Evolutionary conservation across 2,888 invertebrate genomes (phyloP).

Genomic region (Athrips mouffetella): DNA sequence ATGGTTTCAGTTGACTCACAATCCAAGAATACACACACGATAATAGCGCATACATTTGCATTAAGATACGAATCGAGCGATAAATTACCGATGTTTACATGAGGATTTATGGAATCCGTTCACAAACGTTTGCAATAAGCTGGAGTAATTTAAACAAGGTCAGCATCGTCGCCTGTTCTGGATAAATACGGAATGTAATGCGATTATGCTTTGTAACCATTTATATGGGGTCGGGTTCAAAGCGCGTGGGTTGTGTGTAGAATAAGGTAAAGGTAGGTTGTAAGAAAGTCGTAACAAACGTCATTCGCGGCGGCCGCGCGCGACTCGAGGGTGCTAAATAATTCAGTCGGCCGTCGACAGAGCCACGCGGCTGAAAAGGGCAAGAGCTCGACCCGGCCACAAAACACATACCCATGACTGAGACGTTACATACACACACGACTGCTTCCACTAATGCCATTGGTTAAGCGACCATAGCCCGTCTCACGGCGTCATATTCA

Average conservation of each 20-base stretch:
- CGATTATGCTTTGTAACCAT: background rate
- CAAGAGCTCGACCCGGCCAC: slow-evolving; percentile 39
- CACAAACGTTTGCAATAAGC: slow-evolving; percentile 2
- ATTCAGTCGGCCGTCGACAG: slow-evolving; percentile 54
- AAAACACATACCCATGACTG: slow-evolving; percentile 37
- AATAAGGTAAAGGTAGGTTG: slow-evolving; percentile 22
- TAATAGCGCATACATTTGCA: background rate
- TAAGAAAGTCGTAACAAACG: slow-evolving; percentile 38
- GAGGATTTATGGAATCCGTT: background rate
- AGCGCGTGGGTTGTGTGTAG: background rate
- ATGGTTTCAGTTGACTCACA: background rate
- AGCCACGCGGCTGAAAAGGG: slow-evolving; percentile 57
- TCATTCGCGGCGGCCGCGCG: slow-evolving; percentile 39
- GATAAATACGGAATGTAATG: background rate
- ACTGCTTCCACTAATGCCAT: background rate
- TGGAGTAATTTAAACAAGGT: background rate
- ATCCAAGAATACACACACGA: background rate
- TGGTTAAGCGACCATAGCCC: background rate
- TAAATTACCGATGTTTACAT: slow-evolving; percentile 1
- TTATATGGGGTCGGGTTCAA: background rate
- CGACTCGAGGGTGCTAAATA: slow-evolving; percentile 48
- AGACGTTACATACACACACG: slow-evolving; percentile 27
- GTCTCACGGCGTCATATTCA: slow-evolving; percentile 6
- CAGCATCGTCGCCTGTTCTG: background rate
- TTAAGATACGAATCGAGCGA: background rate